A percentile compares a stretch with the other conserved stretches of the same genome.
Conservation (phyloP, 2,113 vertebrate genomes). For the Cranoglanis bouderius region DNA sequence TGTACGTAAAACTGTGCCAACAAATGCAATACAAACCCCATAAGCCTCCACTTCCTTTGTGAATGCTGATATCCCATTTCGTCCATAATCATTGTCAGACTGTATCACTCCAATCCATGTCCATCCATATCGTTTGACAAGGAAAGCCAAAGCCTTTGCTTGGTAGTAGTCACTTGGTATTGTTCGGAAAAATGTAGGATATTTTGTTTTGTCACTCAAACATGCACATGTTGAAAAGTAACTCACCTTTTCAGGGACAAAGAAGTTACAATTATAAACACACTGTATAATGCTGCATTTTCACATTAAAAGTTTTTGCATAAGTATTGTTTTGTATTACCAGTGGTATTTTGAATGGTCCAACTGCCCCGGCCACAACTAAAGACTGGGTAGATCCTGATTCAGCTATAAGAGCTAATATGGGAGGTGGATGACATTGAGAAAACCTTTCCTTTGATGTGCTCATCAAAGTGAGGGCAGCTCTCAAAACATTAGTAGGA, state of each 20-base stretch:
- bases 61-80: slow-evolving; percentile 71
- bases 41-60: slow-evolving; percentile 67
- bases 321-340: slow-evolving; percentile 55
- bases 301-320: not conserved
- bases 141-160: slow-evolving; percentile 73
- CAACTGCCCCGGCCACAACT: slow-evolving; percentile 68
- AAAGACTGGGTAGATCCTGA: slow-evolving; percentile 75
- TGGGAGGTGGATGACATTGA: slow-evolving; percentile 62
- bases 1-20: slow-evolving; percentile 69
- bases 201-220: slow-evolving; percentile 71
- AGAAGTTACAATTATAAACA: not conserved
- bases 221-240: slow-evolving; percentile 76
- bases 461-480: slow-evolving; percentile 67
- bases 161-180: slow-evolving; percentile 74
- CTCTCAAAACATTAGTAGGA: slow-evolving; percentile 70
- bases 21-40: slow-evolving; percentile 73
- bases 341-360: slow-evolving; percentile 72
- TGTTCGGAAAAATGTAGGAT: slow-evolving; percentile 75
- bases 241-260: slow-evolving; percentile 66
- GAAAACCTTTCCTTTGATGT: slow-evolving; percentile 35
- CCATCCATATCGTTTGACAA: slow-evolving; percentile 75
- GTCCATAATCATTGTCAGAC: slow-evolving; percentile 74
- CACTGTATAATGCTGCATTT: not conserved
- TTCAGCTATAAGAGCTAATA: slow-evolving; percentile 71
- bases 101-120: slow-evolving; percentile 75